These are phyloP conservation scores for Hydrophis major DNA, from an alignment of 2,797 vertebrate genomes.

Conservation along the genomic window DNA sequence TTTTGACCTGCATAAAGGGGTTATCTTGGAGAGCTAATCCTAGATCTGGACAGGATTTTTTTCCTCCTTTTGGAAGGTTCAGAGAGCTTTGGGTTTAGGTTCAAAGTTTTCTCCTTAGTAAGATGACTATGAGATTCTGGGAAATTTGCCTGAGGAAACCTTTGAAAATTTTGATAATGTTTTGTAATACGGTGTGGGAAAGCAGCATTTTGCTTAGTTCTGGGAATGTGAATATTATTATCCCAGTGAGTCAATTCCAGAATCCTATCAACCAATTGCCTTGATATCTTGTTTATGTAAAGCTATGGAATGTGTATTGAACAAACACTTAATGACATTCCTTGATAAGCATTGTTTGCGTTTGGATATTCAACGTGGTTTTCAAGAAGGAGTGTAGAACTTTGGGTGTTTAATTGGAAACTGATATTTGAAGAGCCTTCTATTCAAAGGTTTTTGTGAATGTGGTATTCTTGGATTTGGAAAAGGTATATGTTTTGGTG, in stretches of 20 bases:
- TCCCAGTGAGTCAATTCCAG: neutral
- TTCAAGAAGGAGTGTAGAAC: neutral
- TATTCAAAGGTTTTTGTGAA: neutral
- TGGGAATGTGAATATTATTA: neutral
- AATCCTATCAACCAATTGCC: neutral
- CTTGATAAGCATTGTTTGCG: neutral
- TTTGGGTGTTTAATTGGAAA: neutral
- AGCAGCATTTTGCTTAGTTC: neutral
- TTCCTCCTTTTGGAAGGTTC: neutral
- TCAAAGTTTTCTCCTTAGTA: neutral
- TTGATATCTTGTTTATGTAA: neutral
- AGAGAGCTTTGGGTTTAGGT: neutral
- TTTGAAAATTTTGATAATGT: neutral
- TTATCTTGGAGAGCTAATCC: neutral
- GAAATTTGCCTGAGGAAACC: neutral
- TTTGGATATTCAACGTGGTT: neutral
- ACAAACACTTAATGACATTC: neutral
- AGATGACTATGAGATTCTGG: neutral
- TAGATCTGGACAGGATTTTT: neutral
- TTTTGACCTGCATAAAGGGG: neutral
- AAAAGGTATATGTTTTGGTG: neutral
- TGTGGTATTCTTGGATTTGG: neutral
- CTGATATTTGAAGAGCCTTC: neutral
- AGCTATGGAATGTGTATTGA: neutral
- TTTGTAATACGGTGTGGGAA: neutral